Evolutionary conservation across 2,888 invertebrate species (phyloP).

Genomic region (Axea sp.): DNA sequence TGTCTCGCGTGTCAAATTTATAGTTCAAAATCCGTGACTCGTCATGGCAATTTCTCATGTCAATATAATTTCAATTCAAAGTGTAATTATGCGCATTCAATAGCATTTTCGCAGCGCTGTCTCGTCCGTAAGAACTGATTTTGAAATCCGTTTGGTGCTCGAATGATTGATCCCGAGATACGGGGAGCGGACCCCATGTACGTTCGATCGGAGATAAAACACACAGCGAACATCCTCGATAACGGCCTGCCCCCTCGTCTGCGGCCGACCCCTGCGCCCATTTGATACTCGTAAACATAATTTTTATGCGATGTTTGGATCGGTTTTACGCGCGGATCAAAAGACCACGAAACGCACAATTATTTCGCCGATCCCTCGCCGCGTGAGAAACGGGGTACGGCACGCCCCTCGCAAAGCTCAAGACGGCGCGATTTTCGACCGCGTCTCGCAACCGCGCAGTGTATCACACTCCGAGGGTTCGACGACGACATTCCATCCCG

Average conservation of each 20-base stretch:
- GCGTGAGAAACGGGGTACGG: slow-evolving; percentile 62
- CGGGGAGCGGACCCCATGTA: slow-evolving; percentile 22
- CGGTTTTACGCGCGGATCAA: slow-evolving; percentile 75
- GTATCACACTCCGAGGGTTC: slow-evolving; percentile 19
- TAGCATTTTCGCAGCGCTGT: slow-evolving; percentile 5
- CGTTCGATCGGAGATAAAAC: slow-evolving; percentile 23
- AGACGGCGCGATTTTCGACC: slow-evolving; percentile 8
- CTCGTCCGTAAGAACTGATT: slow-evolving; percentile 18
- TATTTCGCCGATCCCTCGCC: slow-evolving; percentile 67
- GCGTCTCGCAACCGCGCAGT: no score
- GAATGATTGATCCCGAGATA: slow-evolving; percentile 36
- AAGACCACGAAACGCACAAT: slow-evolving; percentile 77
- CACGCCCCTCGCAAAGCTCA: slow-evolving; percentile 67
- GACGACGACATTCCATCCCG: slow-evolving; percentile 60
- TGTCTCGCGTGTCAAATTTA: no score
- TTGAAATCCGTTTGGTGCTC: slow-evolving; percentile 25
- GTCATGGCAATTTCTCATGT: no score
- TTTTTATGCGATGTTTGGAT: slow-evolving; percentile 78
- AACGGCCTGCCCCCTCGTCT: slow-evolving; percentile 20
- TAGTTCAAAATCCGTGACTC: no score
- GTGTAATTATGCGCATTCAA: slow-evolving; percentile 1
- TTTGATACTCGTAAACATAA: slow-evolving; percentile 78
- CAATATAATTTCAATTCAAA: no score
- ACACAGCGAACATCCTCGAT: slow-evolving; percentile 25
- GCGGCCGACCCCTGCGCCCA: slow-evolving; percentile 63